phyloP scores from a whole-genome alignment of 2,888 invertebrate species.

The Agriopis leucophaearia region DNA sequence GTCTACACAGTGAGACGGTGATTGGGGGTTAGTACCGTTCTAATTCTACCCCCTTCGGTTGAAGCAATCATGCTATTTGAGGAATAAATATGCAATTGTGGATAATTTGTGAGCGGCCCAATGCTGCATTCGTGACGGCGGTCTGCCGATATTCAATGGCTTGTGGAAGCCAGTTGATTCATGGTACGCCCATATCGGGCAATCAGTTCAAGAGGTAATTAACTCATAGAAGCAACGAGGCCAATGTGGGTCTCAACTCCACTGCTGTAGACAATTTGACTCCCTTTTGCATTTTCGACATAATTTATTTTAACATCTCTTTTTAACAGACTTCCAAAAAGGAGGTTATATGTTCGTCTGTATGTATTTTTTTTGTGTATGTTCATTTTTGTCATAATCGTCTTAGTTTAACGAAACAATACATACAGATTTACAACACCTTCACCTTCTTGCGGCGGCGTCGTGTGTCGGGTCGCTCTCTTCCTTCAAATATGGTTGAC shows the following conservation, averaged over 20 bases:
- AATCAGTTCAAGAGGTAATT: constrained; percentile 23
- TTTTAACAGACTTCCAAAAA: too few relatives aligned
- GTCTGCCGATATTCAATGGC: background rate
- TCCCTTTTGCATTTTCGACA: constrained; percentile 37
- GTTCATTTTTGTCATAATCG: too few relatives aligned
- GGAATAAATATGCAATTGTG: constrained; percentile 22
- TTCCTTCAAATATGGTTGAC: too few relatives aligned
- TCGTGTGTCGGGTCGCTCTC: too few relatives aligned
- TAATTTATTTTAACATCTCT: background rate
- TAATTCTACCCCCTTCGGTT: constrained; percentile 48
- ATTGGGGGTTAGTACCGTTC: constrained; percentile 53
- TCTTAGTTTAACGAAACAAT: too few relatives aligned
- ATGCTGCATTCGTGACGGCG: constrained; percentile 9
- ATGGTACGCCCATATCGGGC: constrained; percentile 11
- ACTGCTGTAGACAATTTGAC: constrained; percentile 65
- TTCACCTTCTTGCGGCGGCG: too few relatives aligned
- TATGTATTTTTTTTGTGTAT: too few relatives aligned
- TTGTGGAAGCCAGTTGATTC: background rate
- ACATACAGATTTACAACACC: too few relatives aligned
- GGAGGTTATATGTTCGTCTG: too few relatives aligned
- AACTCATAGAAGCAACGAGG: constrained; percentile 40
- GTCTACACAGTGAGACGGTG: constrained; percentile 63
- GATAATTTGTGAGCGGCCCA: constrained; percentile 12
- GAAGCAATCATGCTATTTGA: constrained; percentile 34
- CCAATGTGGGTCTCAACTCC: constrained; percentile 51